phyloP scores from a whole-genome alignment of 1,140 invertebrate genomes.

The Asobara japonica region DNA sequence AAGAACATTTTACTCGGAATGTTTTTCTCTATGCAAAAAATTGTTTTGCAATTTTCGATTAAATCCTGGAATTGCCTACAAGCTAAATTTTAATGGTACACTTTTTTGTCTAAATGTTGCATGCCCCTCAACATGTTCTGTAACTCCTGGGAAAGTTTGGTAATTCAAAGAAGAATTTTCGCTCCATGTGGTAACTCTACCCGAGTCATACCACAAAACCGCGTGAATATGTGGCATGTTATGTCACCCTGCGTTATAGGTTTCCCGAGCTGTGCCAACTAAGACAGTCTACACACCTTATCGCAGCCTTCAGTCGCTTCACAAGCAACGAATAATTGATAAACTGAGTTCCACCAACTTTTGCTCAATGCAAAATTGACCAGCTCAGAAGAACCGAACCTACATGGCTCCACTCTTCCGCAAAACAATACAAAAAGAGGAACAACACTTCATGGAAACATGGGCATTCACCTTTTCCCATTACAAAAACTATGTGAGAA shows the following conservation, averaged over 20 bases:
- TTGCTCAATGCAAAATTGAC: not conserved
- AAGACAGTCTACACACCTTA: not conserved
- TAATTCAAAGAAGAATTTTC: not conserved
- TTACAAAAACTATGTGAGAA: not conserved
- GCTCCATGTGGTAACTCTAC: not conserved
- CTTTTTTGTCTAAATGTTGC: no score
- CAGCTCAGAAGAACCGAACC: not conserved
- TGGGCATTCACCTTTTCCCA: no score
- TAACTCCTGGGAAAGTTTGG: not conserved
- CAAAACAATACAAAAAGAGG: no score
- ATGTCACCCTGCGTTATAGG: conserved; percentile 3
- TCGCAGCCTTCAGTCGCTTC: not conserved
- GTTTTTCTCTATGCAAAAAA: no score
- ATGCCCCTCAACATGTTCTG: not conserved
- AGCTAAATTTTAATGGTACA: no score
- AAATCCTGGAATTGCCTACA: no score
- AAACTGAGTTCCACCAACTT: no score
- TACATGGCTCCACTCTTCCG: no score
- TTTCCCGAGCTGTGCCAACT: not conserved
- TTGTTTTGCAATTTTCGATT: no score
- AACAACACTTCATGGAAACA: no score
- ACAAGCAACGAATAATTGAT: not conserved
- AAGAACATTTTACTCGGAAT: no score
- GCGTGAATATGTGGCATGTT: not conserved
- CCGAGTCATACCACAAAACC: conserved; percentile 1